Conservation (phyloP, 23 tunicate genomes). For the Styela plicata region DNA sequence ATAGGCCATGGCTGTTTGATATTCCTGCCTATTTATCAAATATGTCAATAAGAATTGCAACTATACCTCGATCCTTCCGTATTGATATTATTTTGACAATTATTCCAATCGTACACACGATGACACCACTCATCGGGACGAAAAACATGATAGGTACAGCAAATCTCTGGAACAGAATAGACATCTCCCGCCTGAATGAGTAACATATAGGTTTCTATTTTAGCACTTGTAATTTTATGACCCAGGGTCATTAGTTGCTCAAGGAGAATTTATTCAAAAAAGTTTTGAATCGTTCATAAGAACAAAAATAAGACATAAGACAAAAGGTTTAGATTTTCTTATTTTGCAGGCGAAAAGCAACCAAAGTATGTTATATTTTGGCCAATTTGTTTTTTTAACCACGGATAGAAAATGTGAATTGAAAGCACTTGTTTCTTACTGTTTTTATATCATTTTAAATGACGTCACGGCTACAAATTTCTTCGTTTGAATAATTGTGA, state of each 20-base stretch:
- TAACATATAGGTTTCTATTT: background rate
- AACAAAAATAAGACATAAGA: background rate
- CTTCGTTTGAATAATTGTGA: too few relatives aligned
- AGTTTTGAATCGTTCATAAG: too few relatives aligned
- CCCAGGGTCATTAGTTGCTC: too few relatives aligned
- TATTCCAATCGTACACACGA: background rate
- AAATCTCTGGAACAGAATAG: background rate
- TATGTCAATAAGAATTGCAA: background rate
- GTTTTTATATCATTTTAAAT: too few relatives aligned
- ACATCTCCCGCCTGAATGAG: background rate
- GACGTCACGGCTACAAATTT: too few relatives aligned
- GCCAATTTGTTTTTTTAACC: background rate
- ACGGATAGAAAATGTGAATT: too few relatives aligned
- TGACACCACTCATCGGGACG: background rate
- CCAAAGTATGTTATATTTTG: too few relatives aligned
- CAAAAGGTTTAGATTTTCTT: background rate
- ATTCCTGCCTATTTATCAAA: too few relatives aligned
- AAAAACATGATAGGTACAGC: background rate
- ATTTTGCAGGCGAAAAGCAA: too few relatives aligned
- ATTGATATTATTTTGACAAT: background rate
- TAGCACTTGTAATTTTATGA: background rate
- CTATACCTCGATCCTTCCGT: background rate
- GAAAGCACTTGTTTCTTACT: too few relatives aligned
- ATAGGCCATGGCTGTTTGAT: background rate
- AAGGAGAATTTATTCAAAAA: background rate